A percentile compares a stretch with the other conserved stretches of the same genome.
These are phyloP conservation scores for Amphiprion clarkii DNA, from an alignment of 2,797 vertebrate genomes.

Conservation along the genomic window DNA sequence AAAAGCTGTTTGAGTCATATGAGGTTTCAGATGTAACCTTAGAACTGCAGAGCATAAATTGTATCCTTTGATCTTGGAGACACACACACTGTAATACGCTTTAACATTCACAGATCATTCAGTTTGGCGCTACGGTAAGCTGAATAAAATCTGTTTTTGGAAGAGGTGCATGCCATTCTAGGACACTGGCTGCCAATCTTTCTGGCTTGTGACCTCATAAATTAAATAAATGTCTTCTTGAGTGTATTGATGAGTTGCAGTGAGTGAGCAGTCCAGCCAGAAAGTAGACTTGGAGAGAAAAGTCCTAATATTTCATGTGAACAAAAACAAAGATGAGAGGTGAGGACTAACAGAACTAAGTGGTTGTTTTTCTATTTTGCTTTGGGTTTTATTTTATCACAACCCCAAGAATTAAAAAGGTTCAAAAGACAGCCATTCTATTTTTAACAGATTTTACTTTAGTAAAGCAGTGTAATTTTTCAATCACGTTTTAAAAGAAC, in stretches of 20 bases:
- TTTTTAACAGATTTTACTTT: no score
- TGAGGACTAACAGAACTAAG: background rate
- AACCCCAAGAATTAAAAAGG: background rate
- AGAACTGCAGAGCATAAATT: constrained; percentile 5
- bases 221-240: background rate
- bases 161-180: background rate
- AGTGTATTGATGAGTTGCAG: background rate
- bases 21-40: background rate
- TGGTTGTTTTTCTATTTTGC: background rate
- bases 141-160: background rate
- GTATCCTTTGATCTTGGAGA: constrained; percentile 17
- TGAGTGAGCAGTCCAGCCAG: background rate
- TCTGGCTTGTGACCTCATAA: background rate
- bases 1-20: background rate
- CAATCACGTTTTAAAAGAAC: no score
- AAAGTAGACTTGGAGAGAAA: background rate
- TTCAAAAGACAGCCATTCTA: no score
- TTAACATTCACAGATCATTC: constrained; percentile 2
- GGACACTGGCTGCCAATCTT: background rate
- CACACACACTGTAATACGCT: background rate
- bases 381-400: background rate
- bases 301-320: background rate
- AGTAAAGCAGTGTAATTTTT: no score
- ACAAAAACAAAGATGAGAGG: background rate
- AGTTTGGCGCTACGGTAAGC: background rate